These are phyloP conservation scores for Sycophila texana DNA, from an alignment of 2,888 invertebrate genomes.

Conservation along the genomic window DNA sequence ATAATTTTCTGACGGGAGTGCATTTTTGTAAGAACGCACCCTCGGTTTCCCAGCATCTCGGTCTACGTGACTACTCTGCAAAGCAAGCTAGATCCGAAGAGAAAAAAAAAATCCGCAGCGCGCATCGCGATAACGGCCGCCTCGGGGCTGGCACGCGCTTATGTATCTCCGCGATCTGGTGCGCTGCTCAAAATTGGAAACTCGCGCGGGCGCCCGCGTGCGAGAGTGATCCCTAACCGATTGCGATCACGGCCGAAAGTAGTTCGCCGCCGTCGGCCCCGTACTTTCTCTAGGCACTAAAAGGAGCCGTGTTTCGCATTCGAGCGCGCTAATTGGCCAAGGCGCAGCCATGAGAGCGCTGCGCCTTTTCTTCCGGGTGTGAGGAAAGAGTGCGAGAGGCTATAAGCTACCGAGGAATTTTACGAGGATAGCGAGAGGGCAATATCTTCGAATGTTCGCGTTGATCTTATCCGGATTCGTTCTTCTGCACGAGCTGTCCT, in stretches of 20 bases:
- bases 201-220: constrained; percentile 1
- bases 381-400: constrained; percentile 14
- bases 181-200: constrained; percentile 34
- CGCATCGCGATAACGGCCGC: constrained; percentile 5
- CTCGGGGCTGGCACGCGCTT: too few relatives aligned
- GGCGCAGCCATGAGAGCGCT: not conserved
- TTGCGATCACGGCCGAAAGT: constrained; percentile 31
- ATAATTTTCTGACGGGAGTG: too few relatives aligned
- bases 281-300: constrained; percentile 37
- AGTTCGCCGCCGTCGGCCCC: constrained; percentile 1
- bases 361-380: constrained; percentile 41
- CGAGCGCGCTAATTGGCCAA: constrained; percentile 41
- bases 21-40: not conserved
- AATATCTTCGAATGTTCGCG: not conserved
- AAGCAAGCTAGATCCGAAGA: not conserved
- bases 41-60: constrained; percentile 11
- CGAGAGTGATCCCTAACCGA: constrained; percentile 28
- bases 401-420: not conserved
- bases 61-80: not conserved
- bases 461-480: too few relatives aligned
- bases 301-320: not conserved
- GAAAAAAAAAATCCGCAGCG: not conserved
- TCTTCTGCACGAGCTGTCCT: too few relatives aligned
- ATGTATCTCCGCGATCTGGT: not conserved
- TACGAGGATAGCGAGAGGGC: constrained; percentile 2